Evolutionary conservation across 2,797 vertebrate species (phyloP).

Genomic region (Danio jaintianensis): DNA sequence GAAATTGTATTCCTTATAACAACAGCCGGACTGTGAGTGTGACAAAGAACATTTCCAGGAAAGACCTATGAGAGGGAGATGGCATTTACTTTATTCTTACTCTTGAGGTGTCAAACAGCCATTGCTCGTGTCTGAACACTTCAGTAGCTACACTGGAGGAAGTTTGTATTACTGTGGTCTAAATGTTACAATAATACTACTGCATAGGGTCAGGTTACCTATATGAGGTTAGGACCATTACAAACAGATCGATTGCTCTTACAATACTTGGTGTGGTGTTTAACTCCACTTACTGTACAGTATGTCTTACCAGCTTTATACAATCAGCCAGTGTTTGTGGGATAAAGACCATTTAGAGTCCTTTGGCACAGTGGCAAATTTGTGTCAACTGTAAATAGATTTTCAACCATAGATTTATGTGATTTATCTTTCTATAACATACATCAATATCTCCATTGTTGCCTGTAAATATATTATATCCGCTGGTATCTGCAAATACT

Average conservation of each 20-base stretch:
- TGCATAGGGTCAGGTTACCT: neutral
- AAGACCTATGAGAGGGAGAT: slow-evolving; percentile 11
- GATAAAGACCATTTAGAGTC: neutral
- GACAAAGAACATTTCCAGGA: slow-evolving; percentile 24
- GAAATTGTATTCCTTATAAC: slow-evolving; percentile 40
- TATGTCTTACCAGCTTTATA: neutral
- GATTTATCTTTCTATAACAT: slow-evolving; percentile 1
- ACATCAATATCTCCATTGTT: neutral
- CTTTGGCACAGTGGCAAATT: neutral
- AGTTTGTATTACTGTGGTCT: slow-evolving; percentile 12
- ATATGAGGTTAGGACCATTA: neutral
- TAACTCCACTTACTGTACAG: neutral
- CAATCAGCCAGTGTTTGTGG: neutral
- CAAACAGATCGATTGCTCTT: slow-evolving; percentile 12
- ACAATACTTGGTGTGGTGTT: slow-evolving; percentile 9
- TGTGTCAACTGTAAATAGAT: slow-evolving; percentile 3
- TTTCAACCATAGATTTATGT: neutral
- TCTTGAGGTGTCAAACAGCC: slow-evolving; percentile 12
- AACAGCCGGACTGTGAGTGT: slow-evolving; percentile 14
- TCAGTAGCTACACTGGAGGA: neutral
- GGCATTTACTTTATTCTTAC: slow-evolving; percentile 2
- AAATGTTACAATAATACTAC: neutral
- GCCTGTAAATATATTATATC: neutral
- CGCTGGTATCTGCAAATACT: slow-evolving; percentile 5
- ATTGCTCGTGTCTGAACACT: slow-evolving; percentile 13